Evolutionary conservation across 2,888 invertebrate species (phyloP).

Genomic region (Ochlodes sylvanus): DNA sequence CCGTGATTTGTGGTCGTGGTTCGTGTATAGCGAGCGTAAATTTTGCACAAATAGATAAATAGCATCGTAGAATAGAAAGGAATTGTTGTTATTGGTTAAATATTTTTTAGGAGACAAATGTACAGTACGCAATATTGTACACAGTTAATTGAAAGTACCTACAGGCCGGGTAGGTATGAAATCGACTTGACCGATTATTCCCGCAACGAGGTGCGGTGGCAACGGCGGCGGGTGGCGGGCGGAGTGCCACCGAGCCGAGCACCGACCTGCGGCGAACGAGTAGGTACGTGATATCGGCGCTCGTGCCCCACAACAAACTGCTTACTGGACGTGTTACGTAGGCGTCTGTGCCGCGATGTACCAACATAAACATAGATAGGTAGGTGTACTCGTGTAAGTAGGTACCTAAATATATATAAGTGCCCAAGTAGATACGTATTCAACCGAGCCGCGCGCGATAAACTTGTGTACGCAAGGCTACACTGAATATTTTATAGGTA

Average conservation of each 20-base stretch:
- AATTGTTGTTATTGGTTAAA: constrained; percentile 17
- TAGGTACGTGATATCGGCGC: constrained; percentile 74
- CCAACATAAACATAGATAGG: constrained; percentile 67
- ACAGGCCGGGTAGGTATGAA: constrained; percentile 51
- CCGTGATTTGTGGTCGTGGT: constrained; percentile 71
- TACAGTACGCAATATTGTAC: constrained; percentile 23
- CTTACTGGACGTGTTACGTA: constrained; percentile 83
- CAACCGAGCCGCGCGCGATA: constrained; percentile 58
- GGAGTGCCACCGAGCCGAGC: constrained; percentile 66
- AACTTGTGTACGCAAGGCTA: constrained; percentile 50
- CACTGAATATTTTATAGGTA: constrained; percentile 47
- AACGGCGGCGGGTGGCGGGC: constrained; percentile 73
- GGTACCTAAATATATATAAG: constrained; percentile 38
- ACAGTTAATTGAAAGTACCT: constrained; percentile 34
- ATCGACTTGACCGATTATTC: constrained; percentile 79
- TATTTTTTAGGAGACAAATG: constrained; percentile 6
- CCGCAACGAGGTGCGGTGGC: constrained; percentile 75
- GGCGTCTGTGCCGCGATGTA: constrained; percentile 76
- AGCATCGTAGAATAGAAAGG: constrained; percentile 24
- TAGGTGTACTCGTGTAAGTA: constrained; percentile 41
- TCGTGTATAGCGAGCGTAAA: constrained; percentile 64
- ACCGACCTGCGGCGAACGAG: constrained; percentile 75
- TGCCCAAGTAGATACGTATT: constrained; percentile 41
- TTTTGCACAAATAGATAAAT: constrained; percentile 58
- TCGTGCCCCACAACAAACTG: constrained; percentile 84